phyloP scores from a whole-genome alignment of 2,797 vertebrate genomes.

The Sebastes trivittatus region DNA sequence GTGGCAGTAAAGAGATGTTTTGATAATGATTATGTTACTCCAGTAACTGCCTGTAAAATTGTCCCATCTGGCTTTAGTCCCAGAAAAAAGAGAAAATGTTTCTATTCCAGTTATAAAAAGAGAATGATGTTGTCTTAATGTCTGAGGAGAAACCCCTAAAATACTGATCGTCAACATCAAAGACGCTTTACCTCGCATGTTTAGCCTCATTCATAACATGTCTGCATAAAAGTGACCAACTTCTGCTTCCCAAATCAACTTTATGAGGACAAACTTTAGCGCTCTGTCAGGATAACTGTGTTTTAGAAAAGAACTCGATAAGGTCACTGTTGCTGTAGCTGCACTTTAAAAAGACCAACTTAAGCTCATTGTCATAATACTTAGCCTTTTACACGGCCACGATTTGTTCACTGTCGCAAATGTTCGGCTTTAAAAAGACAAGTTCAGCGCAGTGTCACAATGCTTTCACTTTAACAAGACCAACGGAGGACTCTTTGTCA shows the following conservation, averaged over 20 bases:
- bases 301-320: not conserved
- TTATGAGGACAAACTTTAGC: not conserved
- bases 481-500: not conserved
- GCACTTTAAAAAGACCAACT: not conserved
- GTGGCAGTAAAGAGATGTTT: not conserved
- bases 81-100: not conserved
- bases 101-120: not conserved
- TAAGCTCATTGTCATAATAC: not conserved
- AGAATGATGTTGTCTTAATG: not conserved
- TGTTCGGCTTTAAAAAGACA: not conserved
- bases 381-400: not conserved
- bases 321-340: slow-evolving; percentile 1
- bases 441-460: not conserved
- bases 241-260: not conserved
- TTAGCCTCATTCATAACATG: not conserved
- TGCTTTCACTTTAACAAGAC: not conserved
- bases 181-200: not conserved
- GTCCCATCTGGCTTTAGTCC: not conserved
- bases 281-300: not conserved
- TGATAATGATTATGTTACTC: slow-evolving; percentile 14
- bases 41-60: not conserved
- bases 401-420: not conserved
- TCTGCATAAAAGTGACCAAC: not conserved
- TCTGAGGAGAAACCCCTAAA: not conserved
- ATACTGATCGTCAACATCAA: not conserved